Evolutionary conservation across 2,888 invertebrate species (phyloP), one percentile per base, ranked within the genome.

Genomic region (Beris morrisii): DNA sequence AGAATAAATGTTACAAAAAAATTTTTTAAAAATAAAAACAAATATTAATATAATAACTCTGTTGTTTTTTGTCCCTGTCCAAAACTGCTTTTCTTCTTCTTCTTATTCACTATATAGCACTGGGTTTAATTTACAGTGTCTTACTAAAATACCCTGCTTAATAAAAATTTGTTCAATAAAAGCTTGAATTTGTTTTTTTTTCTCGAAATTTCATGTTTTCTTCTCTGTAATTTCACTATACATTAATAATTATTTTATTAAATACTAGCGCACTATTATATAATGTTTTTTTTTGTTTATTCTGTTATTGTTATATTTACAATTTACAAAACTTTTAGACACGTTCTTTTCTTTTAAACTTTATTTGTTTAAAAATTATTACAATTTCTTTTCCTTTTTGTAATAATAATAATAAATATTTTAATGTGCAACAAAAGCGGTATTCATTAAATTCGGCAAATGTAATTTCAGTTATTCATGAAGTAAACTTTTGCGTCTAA

Each of bases 81-180:
- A 15, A 50, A 22, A 48, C 2, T 6, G n/a, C 4, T 28, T 50
- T 22, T 22, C 22, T 22, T 22, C 22, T 22, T 1, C 22, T 15
- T 22, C 50, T 61, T 61, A 61, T 9, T 11, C 11, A 15, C 61
- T 61, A 61, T 3, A 30, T 61, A 61, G 50, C 50, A 61, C 61
- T 61, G 50, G 52, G 50, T 50, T 61, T 50, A 43, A 61, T 61
- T 61, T 61, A 61, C 61, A 61, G 38, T 38, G 15, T 61, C 52
- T 32, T 32, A 22, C 52, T 50, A 52, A 31, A 61, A 43, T 61
- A 61, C 61, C 61, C 61, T 61, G 61, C 50, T 61, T 61, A 50
- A 61, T 59, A 48, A 61, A 58, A 61, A 61, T 50, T 32, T 52
- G 50, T 50, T 38, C 38, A 38, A 5, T 48, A 59, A 61, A 61